phyloP scores from a whole-genome alignment of 2,888 invertebrate genomes.

The Loripinus fragilis region DNA sequence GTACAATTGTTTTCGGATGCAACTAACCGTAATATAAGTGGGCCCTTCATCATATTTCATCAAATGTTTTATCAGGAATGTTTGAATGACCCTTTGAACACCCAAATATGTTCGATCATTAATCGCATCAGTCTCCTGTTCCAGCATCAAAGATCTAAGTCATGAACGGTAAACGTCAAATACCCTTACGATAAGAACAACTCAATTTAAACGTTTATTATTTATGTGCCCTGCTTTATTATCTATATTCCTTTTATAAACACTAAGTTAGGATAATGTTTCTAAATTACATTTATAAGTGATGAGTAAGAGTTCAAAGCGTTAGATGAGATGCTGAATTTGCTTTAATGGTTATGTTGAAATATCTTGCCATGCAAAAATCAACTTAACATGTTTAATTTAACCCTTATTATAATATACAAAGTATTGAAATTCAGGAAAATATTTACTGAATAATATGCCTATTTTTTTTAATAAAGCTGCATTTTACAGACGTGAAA shows the following conservation, averaged over 20 bases:
- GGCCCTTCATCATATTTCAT: too few relatives aligned
- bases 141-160: slow-evolving; percentile 33
- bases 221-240: slow-evolving; percentile 4
- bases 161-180: slow-evolving; percentile 34
- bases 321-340: background rate
- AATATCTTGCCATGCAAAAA: background rate
- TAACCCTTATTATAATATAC: too few relatives aligned
- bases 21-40: too few relatives aligned
- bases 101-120: background rate
- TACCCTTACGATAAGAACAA: background rate
- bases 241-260: background rate
- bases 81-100: background rate
- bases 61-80: too few relatives aligned
- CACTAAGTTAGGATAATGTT: slow-evolving; percentile 15
- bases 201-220: slow-evolving; percentile 1
- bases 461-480: too few relatives aligned
- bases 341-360: slow-evolving; percentile 2
- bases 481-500: too few relatives aligned
- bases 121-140: slow-evolving; percentile 20
- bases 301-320: slow-evolving; percentile 8
- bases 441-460: too few relatives aligned
- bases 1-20: too few relatives aligned
- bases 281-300: slow-evolving; percentile 19
- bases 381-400: too few relatives aligned
- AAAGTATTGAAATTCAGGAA: too few relatives aligned